Conservation (phyloP, 2,888 invertebrate species). For the Dorcus hopei region DNA sequence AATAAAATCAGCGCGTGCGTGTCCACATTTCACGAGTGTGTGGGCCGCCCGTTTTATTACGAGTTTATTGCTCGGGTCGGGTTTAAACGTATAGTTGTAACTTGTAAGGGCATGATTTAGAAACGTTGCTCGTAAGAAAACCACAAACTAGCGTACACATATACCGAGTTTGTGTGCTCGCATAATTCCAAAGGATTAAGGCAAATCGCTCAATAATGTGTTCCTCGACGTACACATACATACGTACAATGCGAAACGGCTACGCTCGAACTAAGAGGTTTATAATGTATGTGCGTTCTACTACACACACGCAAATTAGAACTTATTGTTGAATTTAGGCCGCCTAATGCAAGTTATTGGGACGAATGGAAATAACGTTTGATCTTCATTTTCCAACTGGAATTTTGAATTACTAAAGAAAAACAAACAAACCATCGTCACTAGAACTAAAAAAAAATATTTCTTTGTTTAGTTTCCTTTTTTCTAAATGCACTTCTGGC, state of each 20-base stretch:
- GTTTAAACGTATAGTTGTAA: background rate
- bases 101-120: background rate
- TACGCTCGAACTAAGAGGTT: background rate
- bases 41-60: background rate
- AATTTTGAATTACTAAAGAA: too few species aligned
- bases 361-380: too few species aligned
- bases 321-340: background rate
- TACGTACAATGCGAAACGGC: background rate
- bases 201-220: background rate
- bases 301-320: background rate
- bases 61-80: background rate
- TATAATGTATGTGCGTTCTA: background rate
- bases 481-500: too few species aligned
- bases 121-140: background rate
- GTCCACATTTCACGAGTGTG: background rate
- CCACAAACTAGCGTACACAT: background rate
- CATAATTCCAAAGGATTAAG: background rate
- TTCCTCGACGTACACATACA: background rate
- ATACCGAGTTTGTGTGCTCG: background rate
- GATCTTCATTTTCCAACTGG: too few species aligned
- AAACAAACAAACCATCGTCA: too few species aligned
- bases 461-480: too few species aligned
- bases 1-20: background rate
- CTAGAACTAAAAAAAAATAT: too few species aligned
- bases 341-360: too few species aligned